Evolutionary conservation across 2,113 vertebrate species (phyloP).

Genomic region (Callaeas wilsoni): DNA sequence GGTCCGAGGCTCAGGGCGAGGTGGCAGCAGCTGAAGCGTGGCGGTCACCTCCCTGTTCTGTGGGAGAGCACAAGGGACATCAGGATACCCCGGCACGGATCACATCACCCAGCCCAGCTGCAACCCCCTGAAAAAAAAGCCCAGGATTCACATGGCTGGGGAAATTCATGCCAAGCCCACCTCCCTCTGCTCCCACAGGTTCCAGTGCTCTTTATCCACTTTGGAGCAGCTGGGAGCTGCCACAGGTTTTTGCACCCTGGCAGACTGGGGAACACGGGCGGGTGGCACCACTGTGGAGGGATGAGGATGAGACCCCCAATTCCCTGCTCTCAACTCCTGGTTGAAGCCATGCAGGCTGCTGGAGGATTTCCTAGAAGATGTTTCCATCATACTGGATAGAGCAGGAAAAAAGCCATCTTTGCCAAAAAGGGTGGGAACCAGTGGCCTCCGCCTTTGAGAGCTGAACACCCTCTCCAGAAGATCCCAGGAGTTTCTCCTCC

Average conservation of each 20-base stretch:
- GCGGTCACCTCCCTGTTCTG: not conserved
- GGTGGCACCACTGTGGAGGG: not conserved
- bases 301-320: not conserved
- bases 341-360: not conserved
- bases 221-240: not conserved
- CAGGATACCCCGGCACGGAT: not conserved
- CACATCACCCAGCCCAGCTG: not conserved
- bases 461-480: not conserved
- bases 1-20: not conserved
- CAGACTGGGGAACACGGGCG: rapidly evolving
- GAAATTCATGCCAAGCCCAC: not conserved
- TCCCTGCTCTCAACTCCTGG: not conserved
- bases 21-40: not conserved
- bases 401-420: not conserved
- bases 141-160: rapidly evolving
- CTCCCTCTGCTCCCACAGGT: not conserved
- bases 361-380: not conserved
- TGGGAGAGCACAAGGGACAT: not conserved
- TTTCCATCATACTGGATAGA: rapidly evolving
- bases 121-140: not conserved
- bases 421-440: not conserved
- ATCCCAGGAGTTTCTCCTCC: not conserved
- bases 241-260: not conserved
- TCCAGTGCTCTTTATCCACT: not conserved
- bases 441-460: not conserved